A percentile compares a stretch with the other conserved stretches of the same genome.
These are phyloP conservation scores for Papilio protenor DNA, from an alignment of 2,888 invertebrate species.

Conservation along the genomic window DNA sequence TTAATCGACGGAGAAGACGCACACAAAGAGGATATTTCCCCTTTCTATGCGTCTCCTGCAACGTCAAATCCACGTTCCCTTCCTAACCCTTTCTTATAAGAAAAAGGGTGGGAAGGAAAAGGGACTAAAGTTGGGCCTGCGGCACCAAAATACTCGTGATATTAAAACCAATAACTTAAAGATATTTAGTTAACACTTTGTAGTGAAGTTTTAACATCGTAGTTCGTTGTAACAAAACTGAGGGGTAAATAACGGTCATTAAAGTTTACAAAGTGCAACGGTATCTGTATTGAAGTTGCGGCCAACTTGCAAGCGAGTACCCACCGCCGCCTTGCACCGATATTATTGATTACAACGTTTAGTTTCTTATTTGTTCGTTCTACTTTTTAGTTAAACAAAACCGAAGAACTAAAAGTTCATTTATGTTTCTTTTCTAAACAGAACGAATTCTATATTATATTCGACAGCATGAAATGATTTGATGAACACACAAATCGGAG, in stretches of 20 bases:
- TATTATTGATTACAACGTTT: constrained; percentile 33
- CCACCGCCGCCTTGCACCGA: constrained; percentile 35
- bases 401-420: not conserved
- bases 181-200: not conserved
- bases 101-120: no score
- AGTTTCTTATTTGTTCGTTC: constrained; percentile 13
- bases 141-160: no score
- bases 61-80: no score
- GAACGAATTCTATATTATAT: no score
- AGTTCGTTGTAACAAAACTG: not conserved
- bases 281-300: not conserved
- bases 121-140: no score
- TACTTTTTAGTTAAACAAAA: not conserved
- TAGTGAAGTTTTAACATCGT: not conserved
- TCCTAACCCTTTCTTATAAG: no score
- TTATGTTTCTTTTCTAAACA: not conserved
- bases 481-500: no score
- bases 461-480: no score
- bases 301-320: constrained; percentile 29
- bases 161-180: not conserved
- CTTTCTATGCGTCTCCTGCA: no score
- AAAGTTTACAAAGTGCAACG: constrained; percentile 30
- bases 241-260: constrained; percentile 31
- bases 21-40: no score
- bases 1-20: no score